Evolutionary conservation across 30 jellyfish, hydroid and myxozoan species (phyloP), one percentile per base, ranked within the genome.

Genomic region (Phacellophora camtschatica): DNA sequence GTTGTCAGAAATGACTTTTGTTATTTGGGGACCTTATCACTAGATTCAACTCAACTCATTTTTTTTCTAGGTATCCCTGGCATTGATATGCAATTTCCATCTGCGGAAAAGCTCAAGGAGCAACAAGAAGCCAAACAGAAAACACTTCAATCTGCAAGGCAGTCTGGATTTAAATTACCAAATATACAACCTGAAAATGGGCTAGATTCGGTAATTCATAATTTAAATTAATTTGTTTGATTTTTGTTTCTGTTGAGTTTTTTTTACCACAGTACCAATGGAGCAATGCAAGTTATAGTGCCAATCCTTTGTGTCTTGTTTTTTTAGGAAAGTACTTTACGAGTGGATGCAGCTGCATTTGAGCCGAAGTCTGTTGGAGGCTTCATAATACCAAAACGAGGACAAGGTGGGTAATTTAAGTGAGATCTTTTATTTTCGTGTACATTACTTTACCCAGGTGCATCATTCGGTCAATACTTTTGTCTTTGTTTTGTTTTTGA

Each of bases 101-200:
- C 91, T 18, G 77, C 83, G 50, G 91, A 80, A 1, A 65, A 80
- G 37, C 4, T 62, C 10, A 63, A 59, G 55, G 74, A 66, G 12
- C 81, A 80, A 10, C 69, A 39, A 66, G 81, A 80, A 24, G 79
- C 84, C 0, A 65, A 51, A 23, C 80, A 65, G 36, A 66, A 50
- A 10, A 58, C 22, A 39, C 71, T 64, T 0, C 91, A 80, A 43
- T 24, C 91, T 4, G 77, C 77, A 0, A 66, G 91, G 31, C 77
- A 70, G 36, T 80, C 91, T 5, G 91, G 83, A 5, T 80, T 80
- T 31, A 80, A 65, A 25, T 48, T 80, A 16, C 91, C 91, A 11
- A 80, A 22, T 51, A 57, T 53, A 10, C 31, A 39, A 2, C 27
- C 59, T 20, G 74, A 36, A 36, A 71, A n/a, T 24, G 18, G 9